Evolutionary conservation across 2,888 invertebrate species (phyloP).

Genomic region (Dermolepida albohirtum): DNA sequence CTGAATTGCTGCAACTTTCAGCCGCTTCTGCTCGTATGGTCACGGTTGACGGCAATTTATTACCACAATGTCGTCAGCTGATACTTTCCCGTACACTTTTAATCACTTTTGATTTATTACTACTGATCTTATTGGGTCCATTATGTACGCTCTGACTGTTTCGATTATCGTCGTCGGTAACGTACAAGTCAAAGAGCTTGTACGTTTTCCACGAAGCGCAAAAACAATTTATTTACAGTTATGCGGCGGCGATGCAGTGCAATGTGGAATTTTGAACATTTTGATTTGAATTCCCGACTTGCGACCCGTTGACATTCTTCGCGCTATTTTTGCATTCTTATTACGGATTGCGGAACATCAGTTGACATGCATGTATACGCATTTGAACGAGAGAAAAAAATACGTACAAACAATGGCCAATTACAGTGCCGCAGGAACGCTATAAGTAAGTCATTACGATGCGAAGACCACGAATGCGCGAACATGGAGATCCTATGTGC

Average conservation of each 20-base stretch:
- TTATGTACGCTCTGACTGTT: conserved; percentile 35
- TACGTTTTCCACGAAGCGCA: conserved; percentile 29
- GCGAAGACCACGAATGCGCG: conserved; percentile 21
- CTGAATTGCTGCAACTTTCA: conserved; percentile 11
- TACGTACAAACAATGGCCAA: conserved; percentile 31
- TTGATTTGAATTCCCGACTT: conserved; percentile 32
- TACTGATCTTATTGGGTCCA: conserved; percentile 41
- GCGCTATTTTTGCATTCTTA: conserved; percentile 7
- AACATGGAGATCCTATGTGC: conserved; percentile 5
- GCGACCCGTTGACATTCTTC: conserved; percentile 21
- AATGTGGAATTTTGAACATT: conserved; percentile 36
- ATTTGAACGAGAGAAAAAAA: background rate
- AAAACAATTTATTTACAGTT: conserved; percentile 36
- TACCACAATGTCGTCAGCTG: conserved; percentile 49
- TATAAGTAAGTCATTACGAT: conserved; percentile 30
- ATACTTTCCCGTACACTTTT: conserved; percentile 44
- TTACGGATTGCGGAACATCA: conserved; percentile 16
- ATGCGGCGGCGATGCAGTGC: conserved; percentile 20
- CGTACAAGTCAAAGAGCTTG: conserved; percentile 6
- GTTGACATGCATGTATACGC: conserved; percentile 14
- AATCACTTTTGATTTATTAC: conserved; percentile 49
- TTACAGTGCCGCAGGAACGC: conserved; percentile 16
- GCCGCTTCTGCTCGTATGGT: conserved; percentile 33
- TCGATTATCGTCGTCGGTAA: conserved; percentile 32
- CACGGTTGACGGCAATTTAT: conserved; percentile 46